Conservation (phyloP, 2,888 invertebrate genomes). For the Caenorhabditis japonica region DNA sequence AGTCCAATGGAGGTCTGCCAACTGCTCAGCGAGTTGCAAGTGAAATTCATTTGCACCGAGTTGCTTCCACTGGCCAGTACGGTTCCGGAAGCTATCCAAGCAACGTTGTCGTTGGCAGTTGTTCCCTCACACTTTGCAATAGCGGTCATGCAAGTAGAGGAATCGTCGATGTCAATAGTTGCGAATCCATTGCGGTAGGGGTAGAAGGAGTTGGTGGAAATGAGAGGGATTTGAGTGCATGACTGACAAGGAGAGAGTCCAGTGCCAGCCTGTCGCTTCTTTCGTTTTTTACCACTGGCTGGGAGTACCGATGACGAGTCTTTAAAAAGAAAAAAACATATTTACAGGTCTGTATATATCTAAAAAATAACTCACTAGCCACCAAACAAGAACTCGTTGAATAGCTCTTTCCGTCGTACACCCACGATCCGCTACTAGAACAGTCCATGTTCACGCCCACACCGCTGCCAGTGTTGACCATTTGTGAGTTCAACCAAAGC, state of each 20-base stretch:
- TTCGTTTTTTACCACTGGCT: conserved; percentile 23
- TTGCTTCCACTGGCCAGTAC: conserved; percentile 19
- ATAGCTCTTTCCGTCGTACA: conserved; percentile 4
- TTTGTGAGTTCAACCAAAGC: conserved; percentile 14
- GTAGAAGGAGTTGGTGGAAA: conserved; percentile 31
- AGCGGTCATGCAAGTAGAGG: conserved; percentile 32
- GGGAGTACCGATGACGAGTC: background rate
- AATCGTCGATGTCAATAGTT: conserved; percentile 29
- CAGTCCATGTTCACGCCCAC: conserved; percentile 33
- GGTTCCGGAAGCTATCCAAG: conserved; percentile 41
- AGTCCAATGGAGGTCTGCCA: conserved; percentile 40
- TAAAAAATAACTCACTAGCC: conserved; percentile 36
- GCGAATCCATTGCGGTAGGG: conserved; percentile 48
- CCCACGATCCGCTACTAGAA: conserved; percentile 27
- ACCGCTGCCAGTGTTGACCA: conserved; percentile 4
- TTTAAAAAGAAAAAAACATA: too few species aligned
- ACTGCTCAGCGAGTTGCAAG: conserved; percentile 32
- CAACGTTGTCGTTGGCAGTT: conserved; percentile 12
- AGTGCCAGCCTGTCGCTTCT: conserved; percentile 50
- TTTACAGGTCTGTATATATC: too few species aligned
- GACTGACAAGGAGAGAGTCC: conserved; percentile 41
- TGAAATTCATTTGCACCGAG: conserved; percentile 41
- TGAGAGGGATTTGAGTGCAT: conserved; percentile 34
- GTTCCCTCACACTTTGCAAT: conserved; percentile 38
- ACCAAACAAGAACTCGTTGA: conserved; percentile 35